Percentiles rank a stretch among this genome's conserved stretches.
Evolutionary conservation across 2,797 vertebrate genomes (phyloP).

Genomic region (Chrosomus eos): DNA sequence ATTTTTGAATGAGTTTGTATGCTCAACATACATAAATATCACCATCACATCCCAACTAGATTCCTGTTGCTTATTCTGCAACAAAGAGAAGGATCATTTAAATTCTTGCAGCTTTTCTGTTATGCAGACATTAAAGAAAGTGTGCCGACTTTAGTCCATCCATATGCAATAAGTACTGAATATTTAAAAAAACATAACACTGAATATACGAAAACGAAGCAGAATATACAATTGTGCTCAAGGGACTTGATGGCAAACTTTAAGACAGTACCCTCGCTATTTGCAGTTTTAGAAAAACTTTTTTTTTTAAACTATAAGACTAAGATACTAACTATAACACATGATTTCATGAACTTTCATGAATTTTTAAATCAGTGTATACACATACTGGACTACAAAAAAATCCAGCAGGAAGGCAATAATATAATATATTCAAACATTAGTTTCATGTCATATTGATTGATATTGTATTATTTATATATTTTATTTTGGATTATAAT

Average conservation of each 20-base stretch:
- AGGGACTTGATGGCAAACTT: slow-evolving; percentile 16
- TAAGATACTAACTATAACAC: not conserved
- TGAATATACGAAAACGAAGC: slow-evolving; percentile 28
- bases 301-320: not conserved
- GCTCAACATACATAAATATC: not conserved
- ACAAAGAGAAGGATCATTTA: not conserved
- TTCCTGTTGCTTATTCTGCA: not conserved
- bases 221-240: slow-evolving; percentile 14
- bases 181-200: not conserved
- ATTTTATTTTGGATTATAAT: not conserved
- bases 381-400: not conserved
- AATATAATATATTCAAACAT: not conserved
- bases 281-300: not conserved
- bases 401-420: not conserved
- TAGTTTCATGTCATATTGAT: no score
- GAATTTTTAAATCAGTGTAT: not conserved
- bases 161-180: slow-evolving; percentile 23
- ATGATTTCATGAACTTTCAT: not conserved
- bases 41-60: not conserved
- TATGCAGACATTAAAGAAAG: slow-evolving; percentile 15
- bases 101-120: not conserved
- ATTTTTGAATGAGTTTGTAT: not conserved
- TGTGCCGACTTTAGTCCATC: slow-evolving; percentile 13
- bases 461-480: not conserved
- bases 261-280: not conserved